phyloP scores from a whole-genome alignment of 2,888 invertebrate genomes.

The Heteropelma amictum region DNA sequence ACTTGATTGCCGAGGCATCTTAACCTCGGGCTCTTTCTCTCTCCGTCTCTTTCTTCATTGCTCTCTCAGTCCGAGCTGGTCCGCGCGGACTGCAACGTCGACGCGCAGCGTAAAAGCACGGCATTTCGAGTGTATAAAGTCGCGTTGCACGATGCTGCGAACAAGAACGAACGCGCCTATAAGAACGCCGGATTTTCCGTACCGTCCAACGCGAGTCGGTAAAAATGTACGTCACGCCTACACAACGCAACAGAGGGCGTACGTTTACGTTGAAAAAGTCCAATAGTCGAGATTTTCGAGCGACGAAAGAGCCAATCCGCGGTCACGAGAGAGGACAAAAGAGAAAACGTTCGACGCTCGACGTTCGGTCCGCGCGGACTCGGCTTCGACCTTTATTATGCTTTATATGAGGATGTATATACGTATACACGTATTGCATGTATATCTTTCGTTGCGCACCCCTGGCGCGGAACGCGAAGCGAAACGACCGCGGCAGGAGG shows the following conservation, averaged over 20 bases:
- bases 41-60: constrained; percentile 14
- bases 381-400: constrained; percentile 66
- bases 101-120: constrained; percentile 1
- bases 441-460: constrained; percentile 54
- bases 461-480: constrained; percentile 50
- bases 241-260: constrained; percentile 70
- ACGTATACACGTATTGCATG: constrained; percentile 48
- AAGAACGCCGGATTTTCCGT: constrained; percentile 51
- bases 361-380: constrained; percentile 74
- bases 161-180: constrained; percentile 61
- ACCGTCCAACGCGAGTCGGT: constrained; percentile 62
- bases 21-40: constrained; percentile 69
- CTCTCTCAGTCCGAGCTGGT: constrained; percentile 50
- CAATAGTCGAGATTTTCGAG: constrained; percentile 62
- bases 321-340: background rate
- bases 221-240: constrained; percentile 72
- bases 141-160: background rate
- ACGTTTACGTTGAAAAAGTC: constrained; percentile 68
- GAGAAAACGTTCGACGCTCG: constrained; percentile 60
- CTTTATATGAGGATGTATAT: constrained; percentile 59
- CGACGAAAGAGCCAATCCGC: constrained; percentile 49
- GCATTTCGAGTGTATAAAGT: background rate
- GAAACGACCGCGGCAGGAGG: constrained; percentile 53
- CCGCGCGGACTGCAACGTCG: constrained; percentile 70
- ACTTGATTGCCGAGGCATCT: constrained; percentile 78